Conservation (phyloP, 2,113 vertebrate genomes). For the Steatornis caripensis region DNA sequence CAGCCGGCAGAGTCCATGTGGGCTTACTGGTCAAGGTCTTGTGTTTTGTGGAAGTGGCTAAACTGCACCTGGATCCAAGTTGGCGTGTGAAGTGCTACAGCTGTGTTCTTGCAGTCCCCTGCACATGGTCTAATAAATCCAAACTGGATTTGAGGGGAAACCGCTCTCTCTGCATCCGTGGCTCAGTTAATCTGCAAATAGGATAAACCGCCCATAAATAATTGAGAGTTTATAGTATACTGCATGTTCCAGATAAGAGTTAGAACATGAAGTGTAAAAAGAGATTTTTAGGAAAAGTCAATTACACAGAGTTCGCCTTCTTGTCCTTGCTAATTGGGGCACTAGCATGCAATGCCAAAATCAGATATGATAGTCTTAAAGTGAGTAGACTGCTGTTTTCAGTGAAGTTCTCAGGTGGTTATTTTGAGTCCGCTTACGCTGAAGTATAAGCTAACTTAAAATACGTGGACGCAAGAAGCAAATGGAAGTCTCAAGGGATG, state of each 20-base stretch:
- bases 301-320: not conserved
- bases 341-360: not conserved
- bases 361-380: not conserved
- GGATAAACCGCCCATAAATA: constrained; percentile 29
- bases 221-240: not conserved
- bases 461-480: not conserved
- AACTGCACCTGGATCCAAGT: not conserved
- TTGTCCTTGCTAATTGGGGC: not conserved
- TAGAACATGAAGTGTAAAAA: not conserved
- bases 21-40: not conserved
- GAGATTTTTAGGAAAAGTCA: not conserved
- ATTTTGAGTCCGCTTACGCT: not conserved
- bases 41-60: not conserved
- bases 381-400: not conserved
- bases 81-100: not conserved
- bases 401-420: not conserved
- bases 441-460: not conserved
- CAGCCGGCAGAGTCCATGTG: not conserved
- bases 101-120: constrained; percentile 25
- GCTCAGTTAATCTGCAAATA: constrained; percentile 11
- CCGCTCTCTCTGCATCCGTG: not conserved
- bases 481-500: not conserved
- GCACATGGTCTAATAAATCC: not conserved
- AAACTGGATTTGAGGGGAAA: not conserved
- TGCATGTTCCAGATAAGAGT: not conserved